Percentiles rank a stretch among this genome's conserved stretches.
Evolutionary conservation across 2,888 invertebrate species (phyloP).

Genomic region (Callimorpha dominula): DNA sequence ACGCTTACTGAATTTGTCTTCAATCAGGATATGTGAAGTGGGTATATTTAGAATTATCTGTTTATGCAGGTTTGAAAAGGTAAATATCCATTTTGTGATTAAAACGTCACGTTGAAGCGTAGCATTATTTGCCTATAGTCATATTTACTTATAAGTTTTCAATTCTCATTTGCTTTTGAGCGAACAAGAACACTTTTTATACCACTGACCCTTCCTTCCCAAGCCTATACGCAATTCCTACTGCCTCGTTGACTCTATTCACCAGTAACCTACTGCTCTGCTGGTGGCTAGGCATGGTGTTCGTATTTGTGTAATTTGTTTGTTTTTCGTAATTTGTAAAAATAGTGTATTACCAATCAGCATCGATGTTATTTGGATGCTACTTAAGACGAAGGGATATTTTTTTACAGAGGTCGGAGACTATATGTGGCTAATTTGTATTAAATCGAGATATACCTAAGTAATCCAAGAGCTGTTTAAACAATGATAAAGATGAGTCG

Average conservation of each 20-base stretch:
- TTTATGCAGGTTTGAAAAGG: conserved; percentile 34
- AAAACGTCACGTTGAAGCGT: not conserved
- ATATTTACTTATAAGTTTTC: not conserved
- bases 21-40: conserved; percentile 45
- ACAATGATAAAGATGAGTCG: too few relatives aligned
- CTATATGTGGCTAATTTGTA: too few relatives aligned
- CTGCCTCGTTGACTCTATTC: not conserved
- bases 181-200: not conserved
- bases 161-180: not conserved
- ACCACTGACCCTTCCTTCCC: not conserved
- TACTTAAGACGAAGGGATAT: not conserved
- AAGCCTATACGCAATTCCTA: not conserved
- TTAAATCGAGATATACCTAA: too few relatives aligned
- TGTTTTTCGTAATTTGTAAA: too few relatives aligned
- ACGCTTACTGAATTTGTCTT: conserved; percentile 59
- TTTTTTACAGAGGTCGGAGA: not conserved
- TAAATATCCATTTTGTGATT: conserved; percentile 8
- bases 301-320: not conserved
- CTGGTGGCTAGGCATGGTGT: too few relatives aligned
- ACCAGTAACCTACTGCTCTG: not conserved
- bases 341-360: not conserved
- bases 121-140: not conserved
- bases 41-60: conserved; percentile 31
- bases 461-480: too few relatives aligned
- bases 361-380: not conserved